Base-by-base conservation (phyloP, 2,797 vertebrate genomes). In the Malacoraja senta region DNA sequence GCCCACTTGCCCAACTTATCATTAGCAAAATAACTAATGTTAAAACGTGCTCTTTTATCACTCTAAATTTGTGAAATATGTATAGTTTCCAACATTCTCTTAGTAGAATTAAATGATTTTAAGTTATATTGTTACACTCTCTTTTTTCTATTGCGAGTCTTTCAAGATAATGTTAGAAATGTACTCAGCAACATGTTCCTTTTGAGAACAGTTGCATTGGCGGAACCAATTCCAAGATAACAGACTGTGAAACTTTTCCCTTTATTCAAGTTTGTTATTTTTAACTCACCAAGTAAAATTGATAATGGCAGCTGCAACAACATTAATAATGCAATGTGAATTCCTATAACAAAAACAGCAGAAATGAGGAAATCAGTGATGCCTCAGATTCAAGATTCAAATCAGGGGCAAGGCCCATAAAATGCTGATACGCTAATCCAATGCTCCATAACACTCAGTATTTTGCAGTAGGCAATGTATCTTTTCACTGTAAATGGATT, bases 201-300 rank as follows among this genome's bases (percentile, higher is more conserved):
- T 21, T 81, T 53, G 35, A 21, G 79, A 44, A 24, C 9, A 21
- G 4, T 19, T 24, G 44, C 38, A 53, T 10, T 44, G 17, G 24
- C 79, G 21, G 79, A 21, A 38, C 7, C 15, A 81, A 8, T 81
- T 53, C 8, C 79, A 53, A 44, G 35, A 44, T 53, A 81, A 21
- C 38, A 19, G 26, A 38, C 24, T 81, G 79, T 44, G 17, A 81
- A 44, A 53, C 79, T 24, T 81, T 81, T 53, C 79, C 35, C 44
- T 78, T 78, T 35, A 77, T 35, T 78, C 32, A 32, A 2, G 17
- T 35, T 35, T 32, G 15, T 78, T 35, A 78, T 78, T 32, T 78
- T 78, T 81, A 81, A 81, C 12, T 81, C 79, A 53, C 38, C 38
- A 81, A 81, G 79, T 53, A 44, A 81, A 81, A 81, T 81, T 8